Evolutionary conservation across 64 coral and sea anemone species (phyloP), one percentile per base, ranked within the genome.

Genomic region (Actinia equina): DNA sequence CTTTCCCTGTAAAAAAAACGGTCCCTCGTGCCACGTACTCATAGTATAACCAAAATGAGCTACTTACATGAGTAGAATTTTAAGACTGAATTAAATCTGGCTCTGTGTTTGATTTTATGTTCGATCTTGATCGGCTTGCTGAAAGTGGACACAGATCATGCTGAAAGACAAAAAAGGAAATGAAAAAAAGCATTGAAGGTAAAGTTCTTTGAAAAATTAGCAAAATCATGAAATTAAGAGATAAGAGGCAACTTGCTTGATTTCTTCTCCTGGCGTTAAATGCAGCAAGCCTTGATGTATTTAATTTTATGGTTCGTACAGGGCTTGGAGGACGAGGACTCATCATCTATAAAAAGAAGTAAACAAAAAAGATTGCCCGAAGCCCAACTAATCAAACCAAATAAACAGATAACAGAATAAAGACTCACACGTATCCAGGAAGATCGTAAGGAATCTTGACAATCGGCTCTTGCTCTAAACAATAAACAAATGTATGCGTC

Each of bases 181-280:
- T 37, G 30, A 37, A 41, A 8, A 14, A 8, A 62, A 43, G 12
- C 45, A 52, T 22, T 12, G 5, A 52, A 37, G 59, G 83, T 57
- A 26, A 59, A 41, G 43, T 4, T 20, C 19, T 19, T 49, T 15
- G 18, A 81, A 49, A 49, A 37, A 37, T 52, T 43, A 49, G 78
- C n/a, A 49, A 81, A 22, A 81, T 5, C 44, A 81, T 49, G 19
- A 6, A 52, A 17, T 19, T 16, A 4, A 18, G 44, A 51, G 78
- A 22, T 13, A 49, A 37, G 30, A 37, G 1, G 30, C 30, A 37
- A 59, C 85, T 88, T 20, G 91, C 93, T 89, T 99, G 97, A 83
- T 99, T 94, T 57, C 97, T 80, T 83, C 97, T 92, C 25, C 97
- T 59, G 17, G 97, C 97, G 78, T 99, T 99, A 83, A 95, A 99